Percentiles rank a stretch among this genome's conserved stretches.
phyloP scores from a whole-genome alignment of 2,888 invertebrate genomes.

The Hemithea aestivaria region DNA sequence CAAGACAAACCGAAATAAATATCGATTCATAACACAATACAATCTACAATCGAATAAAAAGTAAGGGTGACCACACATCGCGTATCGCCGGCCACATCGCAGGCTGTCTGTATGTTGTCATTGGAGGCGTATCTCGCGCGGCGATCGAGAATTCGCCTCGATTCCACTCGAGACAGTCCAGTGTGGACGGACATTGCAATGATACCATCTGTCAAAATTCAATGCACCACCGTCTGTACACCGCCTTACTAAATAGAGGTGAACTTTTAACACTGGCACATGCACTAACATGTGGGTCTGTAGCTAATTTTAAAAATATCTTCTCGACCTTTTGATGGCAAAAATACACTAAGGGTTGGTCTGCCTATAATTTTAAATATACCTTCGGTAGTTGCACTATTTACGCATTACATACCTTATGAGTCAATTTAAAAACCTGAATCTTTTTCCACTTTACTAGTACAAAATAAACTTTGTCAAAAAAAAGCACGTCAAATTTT shows the following conservation, averaged over 20 bases:
- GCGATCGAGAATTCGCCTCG: conserved; percentile 50
- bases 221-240: conserved; percentile 23
- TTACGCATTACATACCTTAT: no score
- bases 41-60: conserved; percentile 69
- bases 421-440: no score
- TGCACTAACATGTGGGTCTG: no score
- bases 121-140: conserved; percentile 50
- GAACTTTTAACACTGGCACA: no score
- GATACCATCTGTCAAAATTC: conserved; percentile 59
- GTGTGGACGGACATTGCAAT: conserved; percentile 41
- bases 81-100: conserved; percentile 53
- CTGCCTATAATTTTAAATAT: no score
- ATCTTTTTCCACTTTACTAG: no score
- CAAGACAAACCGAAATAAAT: conserved; percentile 64
- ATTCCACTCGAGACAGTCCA: conserved; percentile 47
- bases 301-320: no score
- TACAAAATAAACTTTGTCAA: no score
- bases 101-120: conserved; percentile 65
- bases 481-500: no score
- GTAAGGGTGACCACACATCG: conserved; percentile 66
- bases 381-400: no score
- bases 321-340: no score
- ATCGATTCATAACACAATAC: conserved; percentile 75
- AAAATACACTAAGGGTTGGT: no score
- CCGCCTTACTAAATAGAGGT: conserved; percentile 14